phyloP scores from a whole-genome alignment of 1,140 invertebrate species.

The Aricia agestis region DNA sequence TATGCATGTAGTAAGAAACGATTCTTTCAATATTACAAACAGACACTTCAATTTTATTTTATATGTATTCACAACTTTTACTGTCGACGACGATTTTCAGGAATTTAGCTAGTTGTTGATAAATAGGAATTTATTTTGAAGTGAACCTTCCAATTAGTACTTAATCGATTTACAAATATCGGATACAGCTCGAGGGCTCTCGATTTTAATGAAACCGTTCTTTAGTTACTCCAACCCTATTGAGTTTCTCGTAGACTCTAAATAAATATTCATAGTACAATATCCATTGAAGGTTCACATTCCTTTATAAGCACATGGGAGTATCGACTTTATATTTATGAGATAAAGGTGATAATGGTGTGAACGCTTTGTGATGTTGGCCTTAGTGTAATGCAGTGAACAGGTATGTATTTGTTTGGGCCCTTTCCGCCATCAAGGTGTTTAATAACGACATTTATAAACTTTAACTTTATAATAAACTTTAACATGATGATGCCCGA shows the following conservation, averaged over 20 bases:
- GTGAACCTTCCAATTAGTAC: not conserved
- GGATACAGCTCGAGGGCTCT: constrained; percentile 31
- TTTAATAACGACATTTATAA: too few species aligned
- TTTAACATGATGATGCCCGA: too few species aligned
- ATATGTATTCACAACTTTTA: too few species aligned
- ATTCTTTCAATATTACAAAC: too few species aligned
- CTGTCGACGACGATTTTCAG: too few species aligned
- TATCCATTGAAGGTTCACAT: constrained; percentile 19
- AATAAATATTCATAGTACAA: constrained; percentile 41
- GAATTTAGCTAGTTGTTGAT: not conserved
- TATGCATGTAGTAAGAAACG: too few species aligned
- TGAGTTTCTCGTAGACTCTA: constrained; percentile 33
- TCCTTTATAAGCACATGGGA: constrained; percentile 2
- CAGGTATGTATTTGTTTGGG: too few species aligned
- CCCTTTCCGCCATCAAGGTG: too few species aligned
- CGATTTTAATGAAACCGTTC: constrained; percentile 49
- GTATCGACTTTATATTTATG: constrained; percentile 16
- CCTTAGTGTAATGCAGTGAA: not conserved
- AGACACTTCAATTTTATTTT: too few species aligned
- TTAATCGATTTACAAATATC: constrained; percentile 1
- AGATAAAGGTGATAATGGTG: constrained; percentile 13
- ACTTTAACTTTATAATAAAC: too few species aligned
- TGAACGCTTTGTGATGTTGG: not conserved
- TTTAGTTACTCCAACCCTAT: constrained; percentile 43
- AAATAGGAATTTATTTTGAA: not conserved